phyloP scores from a whole-genome alignment of 2,797 vertebrate species.

The Propithecus deckenii region DNA sequence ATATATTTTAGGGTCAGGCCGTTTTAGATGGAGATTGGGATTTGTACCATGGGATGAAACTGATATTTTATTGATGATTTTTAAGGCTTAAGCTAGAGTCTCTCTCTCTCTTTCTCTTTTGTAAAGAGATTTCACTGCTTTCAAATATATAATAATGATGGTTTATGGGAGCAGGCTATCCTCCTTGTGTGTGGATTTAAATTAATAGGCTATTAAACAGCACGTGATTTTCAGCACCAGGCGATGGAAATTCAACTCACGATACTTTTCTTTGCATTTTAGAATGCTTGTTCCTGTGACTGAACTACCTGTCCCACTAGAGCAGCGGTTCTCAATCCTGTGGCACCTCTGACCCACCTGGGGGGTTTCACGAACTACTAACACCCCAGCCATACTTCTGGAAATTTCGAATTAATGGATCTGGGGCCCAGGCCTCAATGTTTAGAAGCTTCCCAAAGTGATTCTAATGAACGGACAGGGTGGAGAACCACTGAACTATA shows the following conservation, averaged over 20 bases:
- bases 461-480: not conserved
- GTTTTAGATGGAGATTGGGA: conserved; percentile 83
- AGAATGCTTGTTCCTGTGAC: not conserved
- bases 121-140: conserved; percentile 81
- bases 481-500: not conserved
- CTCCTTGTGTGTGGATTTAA: conserved; percentile 81
- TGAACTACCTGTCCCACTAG: conserved; percentile 38
- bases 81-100: conserved; percentile 82
- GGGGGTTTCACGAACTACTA: not conserved
- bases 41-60: conserved; percentile 83
- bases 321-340: not conserved
- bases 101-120: conserved; percentile 69
- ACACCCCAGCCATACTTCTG: not conserved
- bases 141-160: conserved; percentile 64
- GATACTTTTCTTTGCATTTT: conserved; percentile 57
- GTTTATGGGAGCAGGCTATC: conserved; percentile 77
- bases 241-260: conserved; percentile 70
- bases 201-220: conserved; percentile 83
- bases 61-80: conserved; percentile 86
- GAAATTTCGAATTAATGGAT: not conserved
- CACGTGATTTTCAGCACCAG: conserved; percentile 74
- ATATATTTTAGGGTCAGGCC: conserved; percentile 83
- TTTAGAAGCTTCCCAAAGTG: not conserved
- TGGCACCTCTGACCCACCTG: rapidly evolving
- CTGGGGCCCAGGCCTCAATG: not conserved